Percentiles rank a stretch among this genome's conserved stretches.
Evolutionary conservation across 1,140 invertebrate species (phyloP).

Genomic region (Ceratina australensis): DNA sequence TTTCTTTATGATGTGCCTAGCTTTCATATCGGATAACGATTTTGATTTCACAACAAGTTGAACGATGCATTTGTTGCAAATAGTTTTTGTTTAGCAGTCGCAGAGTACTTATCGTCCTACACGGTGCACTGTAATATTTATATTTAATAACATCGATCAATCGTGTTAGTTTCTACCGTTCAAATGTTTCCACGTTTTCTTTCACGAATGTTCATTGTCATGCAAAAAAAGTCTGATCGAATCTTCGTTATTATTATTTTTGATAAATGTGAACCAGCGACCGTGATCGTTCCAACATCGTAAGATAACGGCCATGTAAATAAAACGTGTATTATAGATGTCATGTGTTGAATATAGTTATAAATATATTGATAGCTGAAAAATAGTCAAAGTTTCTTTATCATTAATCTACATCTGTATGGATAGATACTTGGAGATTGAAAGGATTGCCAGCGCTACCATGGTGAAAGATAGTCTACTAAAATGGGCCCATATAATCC

Average conservation of each 20-base stretch:
- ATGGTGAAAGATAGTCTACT: no score
- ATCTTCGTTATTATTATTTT: no score
- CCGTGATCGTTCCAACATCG: neutral
- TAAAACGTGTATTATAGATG: conserved; percentile 49
- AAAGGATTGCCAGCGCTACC: no score
- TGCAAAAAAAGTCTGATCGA: neutral
- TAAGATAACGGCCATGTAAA: conserved; percentile 29
- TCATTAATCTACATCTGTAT: no score
- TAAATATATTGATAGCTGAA: neutral
- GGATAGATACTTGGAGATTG: no score
- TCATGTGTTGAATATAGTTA: conserved; percentile 40
- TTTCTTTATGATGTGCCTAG: no score
- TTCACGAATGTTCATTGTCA: neutral
- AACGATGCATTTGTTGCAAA: conserved; percentile 62
- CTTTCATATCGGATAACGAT: conserved; percentile 37
- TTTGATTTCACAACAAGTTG: conserved; percentile 43
- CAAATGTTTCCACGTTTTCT: neutral
- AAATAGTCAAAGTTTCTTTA: neutral
- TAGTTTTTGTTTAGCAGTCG: conserved; percentile 53
- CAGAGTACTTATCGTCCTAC: conserved; percentile 62
- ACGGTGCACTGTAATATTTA: conserved; percentile 54
- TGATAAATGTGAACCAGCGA: conserved; percentile 5
- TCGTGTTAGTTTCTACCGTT: conserved; percentile 17
- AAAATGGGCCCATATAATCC: no score
- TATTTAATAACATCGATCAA: conserved; percentile 51